These are phyloP conservation scores for Melipona beecheii DNA, from an alignment of 2,888 invertebrate genomes.

Conservation along the genomic window DNA sequence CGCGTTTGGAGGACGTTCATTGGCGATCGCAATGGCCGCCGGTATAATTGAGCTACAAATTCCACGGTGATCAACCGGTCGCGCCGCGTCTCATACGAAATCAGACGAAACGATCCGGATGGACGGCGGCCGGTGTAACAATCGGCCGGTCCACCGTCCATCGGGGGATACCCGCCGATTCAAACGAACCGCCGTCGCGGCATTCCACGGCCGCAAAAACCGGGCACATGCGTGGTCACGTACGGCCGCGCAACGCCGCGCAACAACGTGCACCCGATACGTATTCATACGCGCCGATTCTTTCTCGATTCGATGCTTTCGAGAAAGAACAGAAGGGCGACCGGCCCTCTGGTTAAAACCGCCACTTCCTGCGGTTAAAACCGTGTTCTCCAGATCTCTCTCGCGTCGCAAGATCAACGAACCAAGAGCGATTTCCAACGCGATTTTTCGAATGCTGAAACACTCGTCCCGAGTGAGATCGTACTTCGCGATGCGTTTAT, in stretches of 20 bases:
- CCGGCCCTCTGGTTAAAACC: neutral
- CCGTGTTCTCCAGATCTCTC: too few species aligned
- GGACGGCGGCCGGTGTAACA: conserved; percentile 74
- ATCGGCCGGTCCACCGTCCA: conserved; percentile 76
- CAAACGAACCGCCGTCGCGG: conserved; percentile 82
- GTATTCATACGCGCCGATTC: conserved; percentile 71
- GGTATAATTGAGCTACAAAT: conserved; percentile 84
- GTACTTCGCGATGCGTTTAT: too few species aligned
- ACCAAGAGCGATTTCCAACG: too few species aligned
- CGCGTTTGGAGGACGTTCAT: neutral
- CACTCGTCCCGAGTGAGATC: too few species aligned
- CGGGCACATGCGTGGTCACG: conserved; percentile 80
- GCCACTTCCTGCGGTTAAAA: too few species aligned
- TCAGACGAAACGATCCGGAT: conserved; percentile 70
- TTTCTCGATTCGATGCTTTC: conserved; percentile 51
- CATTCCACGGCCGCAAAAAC: conserved; percentile 81
- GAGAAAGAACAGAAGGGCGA: conserved; percentile 47
- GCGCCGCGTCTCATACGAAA: conserved; percentile 81
- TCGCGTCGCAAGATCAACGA: too few species aligned
- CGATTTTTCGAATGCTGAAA: too few species aligned
- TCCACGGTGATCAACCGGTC: conserved; percentile 83
- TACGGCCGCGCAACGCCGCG: conserved; percentile 71
- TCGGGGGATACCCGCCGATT: conserved; percentile 76
- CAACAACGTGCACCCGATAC: conserved; percentile 73
- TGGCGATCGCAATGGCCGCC: conserved; percentile 66